Evolutionary conservation across 2,797 vertebrate species (phyloP), one percentile per base, ranked within the genome.

Genomic region (Schizopygopsis pylzovi): DNA sequence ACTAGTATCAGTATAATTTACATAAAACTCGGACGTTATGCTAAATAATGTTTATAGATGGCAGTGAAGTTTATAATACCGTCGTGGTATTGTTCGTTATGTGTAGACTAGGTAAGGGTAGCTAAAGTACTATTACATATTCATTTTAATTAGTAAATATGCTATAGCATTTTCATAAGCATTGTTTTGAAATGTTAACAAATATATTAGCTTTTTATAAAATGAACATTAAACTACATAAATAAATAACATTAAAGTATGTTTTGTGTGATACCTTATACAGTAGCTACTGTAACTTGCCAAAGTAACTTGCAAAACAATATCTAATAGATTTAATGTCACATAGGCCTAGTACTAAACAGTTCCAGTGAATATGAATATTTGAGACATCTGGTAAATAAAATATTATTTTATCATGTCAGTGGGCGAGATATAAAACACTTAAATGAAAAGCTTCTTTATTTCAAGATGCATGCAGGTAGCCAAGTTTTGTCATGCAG

Each of bases 401-500:
- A 72, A 56, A 71, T 65, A 63, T 65, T 13, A 68, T 67, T 68
- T 13, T 3, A 18, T 56, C 37, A 39, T 68, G 20, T 45, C 72
- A 67, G 59, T 39, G 33, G 82, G 82, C 33, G n/a, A 28, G n/a
- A 82, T 45, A 59, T 18, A 45, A 73, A 72, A 33, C 33, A 70
- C 16, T 6, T 79, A 77, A 54, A 81, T n/a, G 59, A 81, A 47
- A 84, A 45, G 45, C 25, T 28, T 75, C 39, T 25, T 52, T 61
- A 49, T 91, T 91, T 88, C 88, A 90, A 91, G 86, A 89, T 86
- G 85, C 82, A 77, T 81, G 85, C 93, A 95, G 94, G 93, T 93
- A 95, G 93, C 92, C 92, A 92, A 86, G 89, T 91, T 92, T 92
- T 92, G 91, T 94, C 93, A 91, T 93, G 93, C 92, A 90, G 94